phyloP scores from a whole-genome alignment of 2,888 invertebrate species.

The Lysandra bellargus region DNA sequence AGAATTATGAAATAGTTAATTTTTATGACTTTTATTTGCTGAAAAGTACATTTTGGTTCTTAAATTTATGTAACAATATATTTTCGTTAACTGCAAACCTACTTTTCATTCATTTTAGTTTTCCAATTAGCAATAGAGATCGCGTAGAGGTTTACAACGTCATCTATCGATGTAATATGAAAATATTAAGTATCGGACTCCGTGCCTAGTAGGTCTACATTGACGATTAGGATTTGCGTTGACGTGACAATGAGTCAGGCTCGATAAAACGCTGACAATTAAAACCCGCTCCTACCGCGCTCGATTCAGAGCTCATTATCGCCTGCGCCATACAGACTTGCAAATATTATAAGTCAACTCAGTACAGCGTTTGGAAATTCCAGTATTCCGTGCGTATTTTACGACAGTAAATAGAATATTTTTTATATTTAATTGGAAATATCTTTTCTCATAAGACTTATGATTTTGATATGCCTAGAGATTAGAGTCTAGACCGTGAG shows the following conservation, averaged over 20 bases:
- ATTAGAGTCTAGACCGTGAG: neutral
- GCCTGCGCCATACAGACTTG: slow-evolving; percentile 7
- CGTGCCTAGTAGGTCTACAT: neutral
- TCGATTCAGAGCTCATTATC: slow-evolving; percentile 26
- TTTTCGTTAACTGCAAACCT: neutral
- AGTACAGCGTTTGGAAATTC: slow-evolving; percentile 24
- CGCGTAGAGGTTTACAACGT: slow-evolving; percentile 27
- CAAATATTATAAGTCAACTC: slow-evolving; percentile 32
- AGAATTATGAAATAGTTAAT: too few species aligned
- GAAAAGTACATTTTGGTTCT: neutral
- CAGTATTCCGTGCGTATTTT: slow-evolving; percentile 29
- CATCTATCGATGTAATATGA: slow-evolving; percentile 33
- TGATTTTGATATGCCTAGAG: neutral
- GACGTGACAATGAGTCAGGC: slow-evolving; percentile 33
- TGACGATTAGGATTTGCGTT: slow-evolving; percentile 30
- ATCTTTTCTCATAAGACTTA: neutral
- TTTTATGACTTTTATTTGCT: too few species aligned
- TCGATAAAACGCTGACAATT: neutral
- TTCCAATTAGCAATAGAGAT: neutral
- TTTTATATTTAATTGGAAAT: neutral
- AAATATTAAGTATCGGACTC: slow-evolving; percentile 32
- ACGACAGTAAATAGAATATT: neutral
- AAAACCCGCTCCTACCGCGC: slow-evolving; percentile 6
- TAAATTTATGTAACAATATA: neutral
- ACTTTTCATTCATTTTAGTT: neutral